These are phyloP conservation scores for Amphiura filiformis DNA, from an alignment of 35 echinoderm and acorn worm genomes.

Conservation along the genomic window DNA sequence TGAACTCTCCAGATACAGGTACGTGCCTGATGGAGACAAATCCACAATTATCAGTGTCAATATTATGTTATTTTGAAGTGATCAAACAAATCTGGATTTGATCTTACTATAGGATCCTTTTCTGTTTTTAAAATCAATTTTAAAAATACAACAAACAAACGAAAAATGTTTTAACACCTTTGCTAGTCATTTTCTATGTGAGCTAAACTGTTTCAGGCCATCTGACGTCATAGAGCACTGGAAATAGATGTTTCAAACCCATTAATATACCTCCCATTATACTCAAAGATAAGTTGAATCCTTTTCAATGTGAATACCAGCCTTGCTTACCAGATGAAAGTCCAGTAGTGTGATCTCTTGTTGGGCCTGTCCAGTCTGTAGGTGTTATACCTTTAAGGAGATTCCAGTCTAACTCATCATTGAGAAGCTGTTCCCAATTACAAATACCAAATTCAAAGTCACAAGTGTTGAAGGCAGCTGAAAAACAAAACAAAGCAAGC, in stretches of 20 bases:
- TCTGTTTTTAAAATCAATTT: too few relatives aligned
- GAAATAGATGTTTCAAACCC: too few relatives aligned
- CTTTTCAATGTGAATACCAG: too few relatives aligned
- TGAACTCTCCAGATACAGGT: slow-evolving; percentile 65
- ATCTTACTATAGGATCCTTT: too few relatives aligned
- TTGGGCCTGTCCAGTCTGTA: slow-evolving; percentile 39
- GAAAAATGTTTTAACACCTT: too few relatives aligned
- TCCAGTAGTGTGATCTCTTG: slow-evolving; percentile 43
- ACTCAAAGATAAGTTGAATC: too few relatives aligned
- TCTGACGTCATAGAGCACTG: too few relatives aligned
- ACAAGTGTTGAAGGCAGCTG: slow-evolving; percentile 49
- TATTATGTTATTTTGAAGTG: slow-evolving; percentile 21
- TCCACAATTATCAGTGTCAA: slow-evolving; percentile 72
- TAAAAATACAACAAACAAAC: too few relatives aligned
- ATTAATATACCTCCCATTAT: too few relatives aligned
- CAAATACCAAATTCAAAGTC: slow-evolving; percentile 76
- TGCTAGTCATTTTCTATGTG: too few relatives aligned
- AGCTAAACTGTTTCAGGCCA: too few relatives aligned
- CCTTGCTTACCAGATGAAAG: slow-evolving; percentile 18
- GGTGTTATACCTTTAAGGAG: slow-evolving; percentile 41
- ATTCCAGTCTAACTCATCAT: slow-evolving; percentile 85
- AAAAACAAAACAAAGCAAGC: neutral
- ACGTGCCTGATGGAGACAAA: slow-evolving; percentile 33
- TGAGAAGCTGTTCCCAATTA: slow-evolving; percentile 63
- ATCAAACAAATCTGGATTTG: neutral